Evolutionary conservation across 2,797 vertebrate genomes (phyloP), one percentile per base, ranked within the genome.

Genomic region (Cynopterus sphinx): DNA sequence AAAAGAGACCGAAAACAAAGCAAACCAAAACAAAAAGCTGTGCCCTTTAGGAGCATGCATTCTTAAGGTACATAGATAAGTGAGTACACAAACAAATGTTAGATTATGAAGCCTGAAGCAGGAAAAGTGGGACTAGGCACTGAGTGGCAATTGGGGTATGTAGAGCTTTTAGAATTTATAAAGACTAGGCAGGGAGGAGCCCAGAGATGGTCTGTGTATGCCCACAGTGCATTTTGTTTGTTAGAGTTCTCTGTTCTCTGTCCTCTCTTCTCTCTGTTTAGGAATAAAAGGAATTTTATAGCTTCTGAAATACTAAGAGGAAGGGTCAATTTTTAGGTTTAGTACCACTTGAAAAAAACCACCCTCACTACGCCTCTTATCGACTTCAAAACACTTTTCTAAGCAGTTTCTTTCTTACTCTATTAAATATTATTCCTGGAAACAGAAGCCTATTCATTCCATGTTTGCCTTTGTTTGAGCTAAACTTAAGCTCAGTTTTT

Each of bases 281-380:
- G 49, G 26, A 36, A 57, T 7, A 46, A 24, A 16, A 41, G 9
- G n/a, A 12, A 24, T 17, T 59, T n/a, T 46, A 61, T 26, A 82
- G 15, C 5, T 91, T 28, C 19, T 73, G 31, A 73, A 90, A 92
- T 41, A n/a, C 13, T 39, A 61, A 78, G 0, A 87, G 31, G 31
- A 67, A 90, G 67, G 61, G 3, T 39, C 28, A 46, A 19, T 61
- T 79, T 97, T 92, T 78, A 78, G 61, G 68, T 78, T 77, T 57
- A 85, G 22, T 33, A 70, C 3, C 46, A 49, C 70, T 88, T 86
- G 43, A 51, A 85, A 87, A 67, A 73, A 53, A 57, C 22, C 39
- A 49, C 67, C 53, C 9, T 85, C 15, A 39, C 21, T 73, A 24
- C 36, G 28, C 17, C 78, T 46, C 7, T 55, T 77, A 67, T 13